Base-by-base conservation (phyloP, 2,113 vertebrate species). In the Hystrix cristata region DNA sequence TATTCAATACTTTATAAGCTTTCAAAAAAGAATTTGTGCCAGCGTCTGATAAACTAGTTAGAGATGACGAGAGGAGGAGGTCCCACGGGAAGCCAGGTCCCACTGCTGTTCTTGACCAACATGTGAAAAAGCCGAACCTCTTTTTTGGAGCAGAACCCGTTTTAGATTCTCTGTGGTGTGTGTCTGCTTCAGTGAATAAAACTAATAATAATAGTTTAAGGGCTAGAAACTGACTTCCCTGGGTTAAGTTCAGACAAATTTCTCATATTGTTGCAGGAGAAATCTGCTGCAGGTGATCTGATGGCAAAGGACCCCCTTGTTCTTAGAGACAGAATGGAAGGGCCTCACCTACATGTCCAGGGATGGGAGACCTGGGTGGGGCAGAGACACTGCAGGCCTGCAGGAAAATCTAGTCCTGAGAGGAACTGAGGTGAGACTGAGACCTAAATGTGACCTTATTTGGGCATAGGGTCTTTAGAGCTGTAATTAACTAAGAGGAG, bases 161-260 rank as follows among this genome's bases (percentile, higher is more conserved):
- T 94, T 93, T 89, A 48, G 72, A 90, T 72, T 91, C 65, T 96
- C 25, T 69, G 53, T 81, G 59, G 43, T 72, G 15, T n/a, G 48
- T 81, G 34, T 38, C 38, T 51, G 14, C 5, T n/a, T 91, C 55
- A 89, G 55, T 80, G 90, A 92, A 79, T 76, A 81, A 64, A 76
- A 59, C 5, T 4, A 34, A 62, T 13, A 78, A 55, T 62, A 38
- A 7, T 31, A 34, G 29, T n/a, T 90, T 93, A 81, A 72, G 38
- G 21, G 18, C 12, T 29, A 82, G 38, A 72, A 21, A 12, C 62
- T 43, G 82, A 55, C n/a, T 82, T 97, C 7, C 34, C 6, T 67
- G n/a, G n/a, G 21, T n/a, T 95, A 74, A 71, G 9, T 43, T 46
- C 23, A 76, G 38, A 94, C 57, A 69, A 71, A 81, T 84, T 53